Conservation (phyloP, 2,888 invertebrate genomes). For the Anorthoa munda region DNA sequence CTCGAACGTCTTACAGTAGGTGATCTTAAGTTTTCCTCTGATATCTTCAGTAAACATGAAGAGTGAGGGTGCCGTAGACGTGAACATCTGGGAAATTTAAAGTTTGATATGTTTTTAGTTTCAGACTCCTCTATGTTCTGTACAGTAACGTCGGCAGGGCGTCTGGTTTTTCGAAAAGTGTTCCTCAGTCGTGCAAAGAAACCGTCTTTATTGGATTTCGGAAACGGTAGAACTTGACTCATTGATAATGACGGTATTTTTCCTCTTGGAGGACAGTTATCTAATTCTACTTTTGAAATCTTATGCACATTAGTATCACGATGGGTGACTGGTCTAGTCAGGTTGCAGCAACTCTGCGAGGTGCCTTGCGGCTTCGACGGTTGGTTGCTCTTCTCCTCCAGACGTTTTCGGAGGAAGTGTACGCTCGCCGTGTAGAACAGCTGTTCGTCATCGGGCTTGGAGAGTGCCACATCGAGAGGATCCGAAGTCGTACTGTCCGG, state of each 20-base stretch:
- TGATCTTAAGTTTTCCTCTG: constrained; percentile 72
- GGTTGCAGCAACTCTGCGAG: constrained; percentile 78
- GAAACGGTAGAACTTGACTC: constrained; percentile 85
- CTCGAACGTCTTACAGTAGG: constrained; percentile 53
- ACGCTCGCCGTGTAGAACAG: constrained; percentile 85
- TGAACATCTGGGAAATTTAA: constrained; percentile 80
- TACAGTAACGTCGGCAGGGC: constrained; percentile 62
- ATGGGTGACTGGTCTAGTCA: constrained; percentile 55
- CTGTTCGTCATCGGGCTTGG: constrained; percentile 77
- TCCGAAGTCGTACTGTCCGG: constrained; percentile 60
- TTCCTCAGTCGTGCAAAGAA: constrained; percentile 78
- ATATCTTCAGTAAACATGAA: constrained; percentile 75
- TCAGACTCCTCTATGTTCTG: constrained; percentile 69
- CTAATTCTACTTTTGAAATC: constrained; percentile 41
- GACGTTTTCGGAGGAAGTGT: constrained; percentile 81
- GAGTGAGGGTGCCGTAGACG: constrained; percentile 68
- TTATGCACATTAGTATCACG: constrained; percentile 31
- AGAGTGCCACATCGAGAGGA: constrained; percentile 65
- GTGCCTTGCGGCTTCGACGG: constrained; percentile 56
- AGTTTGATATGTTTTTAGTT: constrained; percentile 76
- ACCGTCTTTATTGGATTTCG: constrained; percentile 78
- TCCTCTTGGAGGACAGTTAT: constrained; percentile 18
- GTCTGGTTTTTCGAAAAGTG: constrained; percentile 76
- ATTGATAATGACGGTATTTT: constrained; percentile 75
- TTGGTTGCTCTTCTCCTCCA: constrained; percentile 77